Evolutionary conservation across 2,113 vertebrate genomes (phyloP).

Genomic region (Neogobius melanostomus): DNA sequence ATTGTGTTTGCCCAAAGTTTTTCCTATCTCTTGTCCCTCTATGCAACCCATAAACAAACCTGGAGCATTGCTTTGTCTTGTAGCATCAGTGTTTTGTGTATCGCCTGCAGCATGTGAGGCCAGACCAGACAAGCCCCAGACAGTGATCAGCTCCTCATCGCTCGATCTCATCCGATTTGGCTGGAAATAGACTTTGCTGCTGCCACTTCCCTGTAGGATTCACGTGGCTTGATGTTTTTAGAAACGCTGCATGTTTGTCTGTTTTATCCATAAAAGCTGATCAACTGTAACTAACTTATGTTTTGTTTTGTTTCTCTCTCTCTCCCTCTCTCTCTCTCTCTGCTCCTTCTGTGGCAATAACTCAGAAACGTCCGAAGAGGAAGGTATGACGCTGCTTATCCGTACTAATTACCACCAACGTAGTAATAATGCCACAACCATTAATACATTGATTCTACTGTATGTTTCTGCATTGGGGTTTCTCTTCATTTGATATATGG

Average conservation of each 20-base stretch:
- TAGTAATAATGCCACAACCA: slow-evolving; percentile 15
- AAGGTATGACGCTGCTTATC: slow-evolving; percentile 89
- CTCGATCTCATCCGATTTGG: neutral
- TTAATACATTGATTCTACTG: slow-evolving; percentile 21
- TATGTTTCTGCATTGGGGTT: neutral
- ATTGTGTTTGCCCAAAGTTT: neutral
- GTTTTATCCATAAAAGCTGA: neutral
- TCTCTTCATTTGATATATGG: neutral
- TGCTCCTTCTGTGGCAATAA: slow-evolving; percentile 18
- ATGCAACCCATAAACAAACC: neutral
- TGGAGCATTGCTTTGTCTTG: neutral
- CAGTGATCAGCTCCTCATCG: slow-evolving; percentile 8
- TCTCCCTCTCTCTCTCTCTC: neutral
- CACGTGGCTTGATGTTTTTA: neutral
- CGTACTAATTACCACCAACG: slow-evolving; percentile 59
- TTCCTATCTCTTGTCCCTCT: neutral
- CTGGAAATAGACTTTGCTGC: neutral
- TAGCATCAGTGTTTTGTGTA: slow-evolving; percentile 19
- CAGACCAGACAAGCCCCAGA: neutral
- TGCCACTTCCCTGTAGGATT: neutral
- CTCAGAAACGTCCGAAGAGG: slow-evolving; percentile 94
- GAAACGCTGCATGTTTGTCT: slow-evolving; percentile 22
- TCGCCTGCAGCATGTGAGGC: slow-evolving; percentile 26
- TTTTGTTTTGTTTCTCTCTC: neutral
- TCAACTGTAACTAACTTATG: neutral